phyloP scores from a whole-genome alignment of 2,888 invertebrate genomes.

The Pristionchus mayeri region DNA sequence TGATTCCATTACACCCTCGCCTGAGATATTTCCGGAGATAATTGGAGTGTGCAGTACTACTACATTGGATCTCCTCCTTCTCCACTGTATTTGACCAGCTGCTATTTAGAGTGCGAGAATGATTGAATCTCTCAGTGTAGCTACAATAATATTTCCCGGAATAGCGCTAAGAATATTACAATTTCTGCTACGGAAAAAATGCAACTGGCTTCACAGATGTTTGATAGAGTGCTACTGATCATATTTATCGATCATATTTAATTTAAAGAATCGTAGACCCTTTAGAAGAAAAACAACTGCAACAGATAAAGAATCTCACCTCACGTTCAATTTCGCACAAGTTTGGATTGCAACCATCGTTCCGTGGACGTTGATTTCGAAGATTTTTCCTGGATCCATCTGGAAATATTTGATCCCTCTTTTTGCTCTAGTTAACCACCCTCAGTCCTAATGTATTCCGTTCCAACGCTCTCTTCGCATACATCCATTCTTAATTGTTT shows the following conservation, averaged over 20 bases:
- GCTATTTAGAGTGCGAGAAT: no score
- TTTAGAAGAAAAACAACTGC: background rate
- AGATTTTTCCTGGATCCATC: conserved; percentile 24
- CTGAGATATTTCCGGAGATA: background rate
- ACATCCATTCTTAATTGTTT: no score
- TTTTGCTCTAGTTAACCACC: background rate
- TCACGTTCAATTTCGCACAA: background rate
- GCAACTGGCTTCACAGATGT: background rate
- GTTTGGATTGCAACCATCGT: background rate
- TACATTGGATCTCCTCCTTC: background rate
- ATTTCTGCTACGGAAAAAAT: background rate
- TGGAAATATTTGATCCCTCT: conserved; percentile 19
- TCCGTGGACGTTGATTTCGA: conserved; percentile 48
- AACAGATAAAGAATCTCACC: conserved; percentile 27
- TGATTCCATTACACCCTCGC: conserved; percentile 35
- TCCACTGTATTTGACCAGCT: no score
- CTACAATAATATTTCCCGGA: background rate
- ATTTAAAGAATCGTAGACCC: background rate
- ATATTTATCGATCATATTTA: background rate
- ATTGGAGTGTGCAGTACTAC: background rate
- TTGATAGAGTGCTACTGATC: background rate
- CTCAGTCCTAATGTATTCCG: conserved; percentile 15
- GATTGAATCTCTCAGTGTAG: background rate
- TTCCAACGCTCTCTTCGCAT: background rate
- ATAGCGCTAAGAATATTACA: background rate